Percentiles rank a stretch among this genome's conserved stretches.
Evolutionary conservation across 30 jellyfish, hydroid and myxozoan genomes (phyloP).

Genomic region (Hydractinia symbiolongicarpus): DNA sequence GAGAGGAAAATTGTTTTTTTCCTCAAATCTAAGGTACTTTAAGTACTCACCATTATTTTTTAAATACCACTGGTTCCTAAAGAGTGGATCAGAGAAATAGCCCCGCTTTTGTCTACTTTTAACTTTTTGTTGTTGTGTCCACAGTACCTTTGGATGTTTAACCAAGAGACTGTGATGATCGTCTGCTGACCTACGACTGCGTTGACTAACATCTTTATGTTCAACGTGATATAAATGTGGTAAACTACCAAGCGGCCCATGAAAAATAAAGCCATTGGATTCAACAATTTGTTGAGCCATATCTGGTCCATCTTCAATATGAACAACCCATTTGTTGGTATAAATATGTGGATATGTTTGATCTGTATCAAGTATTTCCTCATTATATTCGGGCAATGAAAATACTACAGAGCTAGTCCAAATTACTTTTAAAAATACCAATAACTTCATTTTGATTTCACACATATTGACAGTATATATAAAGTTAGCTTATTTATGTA

Average conservation of each 20-base stretch:
- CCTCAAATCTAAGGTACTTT: neutral
- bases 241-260: slow-evolving; percentile 62
- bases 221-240: slow-evolving; percentile 50
- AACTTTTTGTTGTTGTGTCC: slow-evolving; percentile 81
- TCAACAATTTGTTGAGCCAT: slow-evolving; percentile 71
- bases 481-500: no score
- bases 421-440: no score
- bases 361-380: no score
- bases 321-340: slow-evolving; percentile 89
- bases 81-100: slow-evolving; percentile 77
- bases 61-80: slow-evolving; percentile 77
- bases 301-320: slow-evolving; percentile 59
- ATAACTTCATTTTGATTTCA: no score
- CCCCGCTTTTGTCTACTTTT: slow-evolving; percentile 64
- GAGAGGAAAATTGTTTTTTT: no score
- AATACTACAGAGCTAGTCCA: no score
- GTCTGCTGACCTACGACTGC: slow-evolving; percentile 59
- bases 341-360: slow-evolving; percentile 22
- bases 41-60: slow-evolving; percentile 26
- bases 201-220: slow-evolving; percentile 43
- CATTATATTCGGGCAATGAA: no score
- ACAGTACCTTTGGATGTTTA: slow-evolving; percentile 58
- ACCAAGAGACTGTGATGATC: slow-evolving; percentile 54
- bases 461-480: no score
- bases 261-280: slow-evolving; percentile 52